Percentiles rank a stretch among this genome's conserved stretches.
These are phyloP conservation scores for Lethrus apterus DNA, from an alignment of 1,140 invertebrate genomes.

Conservation along the genomic window DNA sequence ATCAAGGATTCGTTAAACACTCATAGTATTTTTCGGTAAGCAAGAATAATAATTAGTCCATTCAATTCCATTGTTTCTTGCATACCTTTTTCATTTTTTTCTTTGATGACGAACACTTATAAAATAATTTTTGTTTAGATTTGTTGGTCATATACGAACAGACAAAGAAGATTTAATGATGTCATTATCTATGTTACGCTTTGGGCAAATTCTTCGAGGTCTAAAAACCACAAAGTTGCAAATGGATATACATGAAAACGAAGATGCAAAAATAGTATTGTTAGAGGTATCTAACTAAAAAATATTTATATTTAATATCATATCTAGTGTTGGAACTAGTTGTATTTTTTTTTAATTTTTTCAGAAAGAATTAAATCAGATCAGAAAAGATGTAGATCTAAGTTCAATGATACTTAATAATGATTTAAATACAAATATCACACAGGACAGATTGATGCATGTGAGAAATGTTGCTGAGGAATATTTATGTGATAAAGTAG, in stretches of 20 bases:
- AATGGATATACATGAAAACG: slow-evolving; percentile 10
- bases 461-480: slow-evolving; percentile 22
- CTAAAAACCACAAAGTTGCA: slow-evolving; percentile 22
- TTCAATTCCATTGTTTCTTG: no score
- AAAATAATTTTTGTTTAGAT: slow-evolving; percentile 21
- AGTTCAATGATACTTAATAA: slow-evolving; percentile 27
- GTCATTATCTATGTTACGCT: slow-evolving; percentile 29
- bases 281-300: slow-evolving; percentile 17
- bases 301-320: no score
- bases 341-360: slow-evolving; percentile 4
- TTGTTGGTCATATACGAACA: slow-evolving; percentile 29
- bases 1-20: slow-evolving; percentile 27
- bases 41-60: no score
- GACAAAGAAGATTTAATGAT: slow-evolving; percentile 20
- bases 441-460: slow-evolving; percentile 21
- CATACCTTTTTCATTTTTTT: no score
- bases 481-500: slow-evolving; percentile 22
- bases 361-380: slow-evolving; percentile 18
- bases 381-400: slow-evolving; percentile 24
- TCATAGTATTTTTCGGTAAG: slow-evolving; percentile 26
- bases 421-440: slow-evolving; percentile 24
- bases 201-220: slow-evolving; percentile 26
- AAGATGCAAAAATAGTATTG: slow-evolving; percentile 19
- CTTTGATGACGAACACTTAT: no score
- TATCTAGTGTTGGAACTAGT: no score